Base-by-base conservation (phyloP, 2,888 invertebrate genomes). In the Sycophila texana region DNA sequence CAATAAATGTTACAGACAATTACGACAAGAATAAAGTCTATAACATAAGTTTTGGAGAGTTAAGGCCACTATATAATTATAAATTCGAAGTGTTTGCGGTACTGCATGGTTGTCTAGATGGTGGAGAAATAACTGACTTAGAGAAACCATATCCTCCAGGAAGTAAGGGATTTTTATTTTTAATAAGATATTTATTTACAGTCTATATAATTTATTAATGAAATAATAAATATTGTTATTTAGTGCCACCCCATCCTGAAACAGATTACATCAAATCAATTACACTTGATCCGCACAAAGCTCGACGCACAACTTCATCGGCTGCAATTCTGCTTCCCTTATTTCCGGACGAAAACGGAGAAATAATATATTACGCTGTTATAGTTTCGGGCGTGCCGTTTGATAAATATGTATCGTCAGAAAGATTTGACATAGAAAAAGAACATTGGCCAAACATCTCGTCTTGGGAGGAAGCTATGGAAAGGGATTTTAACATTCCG, bases 401-500 rank as follows among this genome's bases (percentile, higher is more conserved):
- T 57, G 86, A 86, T 65, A 80, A 82, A 16, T 79, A 72, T 12
- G 70, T 66, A 0, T 72, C 67, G 10, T 79, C 74, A 7, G 81
- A 63, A 0, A 84, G 88, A 68, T 85, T 85, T 47, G 71, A 85
- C 22, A 18, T 84, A 4, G 79, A 77, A 4, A 76, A 82, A n/a
- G 80, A 83, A 4, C 22, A 51, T 5, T 86, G 86, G 86, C 88
- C 89, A 1, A 82, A 86, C 18, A 78, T 77, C 16, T 83, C 85
- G 14, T 85, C 89, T 0, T 90, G 90, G 90, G 80, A 82, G 26
- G 88, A 90, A 82, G 85, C 90, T 14, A 86, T 83, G 84, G 63
- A 78, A 12, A 74, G 80, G 12, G 85, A 88, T 68, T 89, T 89
- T 74, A 57, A 70, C 4, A 78, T 88, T 66, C 84, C 87, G 18